A percentile compares a stretch with the other conserved stretches of the same genome.
Evolutionary conservation across 2,797 vertebrate genomes (phyloP).

Genomic region (Emydoidea blandingii): DNA sequence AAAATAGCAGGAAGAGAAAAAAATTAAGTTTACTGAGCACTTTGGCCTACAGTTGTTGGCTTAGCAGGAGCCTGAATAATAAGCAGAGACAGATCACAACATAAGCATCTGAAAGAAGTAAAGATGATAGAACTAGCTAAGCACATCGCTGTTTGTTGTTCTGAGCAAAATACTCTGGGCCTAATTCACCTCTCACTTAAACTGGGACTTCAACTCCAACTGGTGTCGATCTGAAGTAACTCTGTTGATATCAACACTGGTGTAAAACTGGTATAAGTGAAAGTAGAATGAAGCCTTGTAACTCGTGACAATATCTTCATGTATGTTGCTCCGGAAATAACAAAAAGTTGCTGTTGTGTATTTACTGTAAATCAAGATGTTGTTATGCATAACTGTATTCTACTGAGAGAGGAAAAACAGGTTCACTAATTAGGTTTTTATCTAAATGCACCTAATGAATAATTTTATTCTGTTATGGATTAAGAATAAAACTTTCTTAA

Average conservation of each 20-base stretch:
- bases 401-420: neutral
- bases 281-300: constrained; percentile 3
- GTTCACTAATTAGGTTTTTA: constrained; percentile 1
- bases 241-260: neutral
- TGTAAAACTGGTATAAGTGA: neutral
- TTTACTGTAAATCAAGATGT: constrained; percentile 36
- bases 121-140: constrained; percentile 32
- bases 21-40: neutral
- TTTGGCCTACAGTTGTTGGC: constrained; percentile 10
- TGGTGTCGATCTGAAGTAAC: neutral
- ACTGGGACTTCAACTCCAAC: neutral
- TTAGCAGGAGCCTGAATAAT: constrained; percentile 28
- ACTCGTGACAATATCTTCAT: constrained; percentile 19
- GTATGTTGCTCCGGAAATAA: neutral
- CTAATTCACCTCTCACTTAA: constrained; percentile 25
- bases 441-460: constrained; percentile 33
- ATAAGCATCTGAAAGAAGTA: neutral
- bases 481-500: constrained; percentile 47
- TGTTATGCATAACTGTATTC: constrained; percentile 35
- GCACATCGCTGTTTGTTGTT: neutral
- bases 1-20: neutral
- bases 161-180: neutral
- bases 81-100: neutral
- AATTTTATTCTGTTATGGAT: constrained; percentile 22
- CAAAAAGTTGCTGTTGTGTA: constrained; percentile 29